Evolutionary conservation across 2,113 vertebrate species (phyloP).

Genomic region (Carollia perspicillata): DNA sequence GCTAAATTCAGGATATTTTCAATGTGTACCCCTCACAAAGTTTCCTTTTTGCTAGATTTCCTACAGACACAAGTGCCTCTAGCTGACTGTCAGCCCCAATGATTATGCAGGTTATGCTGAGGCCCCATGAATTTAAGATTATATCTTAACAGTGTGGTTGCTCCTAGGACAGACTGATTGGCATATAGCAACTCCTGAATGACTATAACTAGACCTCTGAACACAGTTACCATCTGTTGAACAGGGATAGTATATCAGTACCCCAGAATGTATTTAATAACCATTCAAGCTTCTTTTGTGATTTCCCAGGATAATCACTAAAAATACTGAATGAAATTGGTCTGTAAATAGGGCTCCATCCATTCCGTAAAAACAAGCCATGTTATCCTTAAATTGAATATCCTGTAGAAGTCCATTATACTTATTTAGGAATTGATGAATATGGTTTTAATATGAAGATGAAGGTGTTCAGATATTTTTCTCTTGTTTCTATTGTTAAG

Average conservation of each 20-base stretch:
- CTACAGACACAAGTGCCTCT: neutral
- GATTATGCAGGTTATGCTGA: neutral
- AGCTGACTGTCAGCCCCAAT: constrained; percentile 8
- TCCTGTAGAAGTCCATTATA: neutral
- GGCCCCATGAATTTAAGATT: constrained; percentile 6
- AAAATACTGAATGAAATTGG: constrained; percentile 61
- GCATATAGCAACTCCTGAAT: constrained; percentile 58
- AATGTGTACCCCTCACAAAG: neutral
- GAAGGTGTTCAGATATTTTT: neutral
- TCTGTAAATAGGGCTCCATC: constrained; percentile 24
- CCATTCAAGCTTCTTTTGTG: constrained; percentile 51
- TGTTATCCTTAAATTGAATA: neutral
- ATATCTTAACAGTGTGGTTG: constrained; percentile 20
- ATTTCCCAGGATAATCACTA: constrained; percentile 66
- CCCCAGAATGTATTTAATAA: constrained; percentile 67
- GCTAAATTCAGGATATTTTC: neutral
- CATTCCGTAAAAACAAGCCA: neutral
- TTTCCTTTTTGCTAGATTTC: constrained; percentile 36
- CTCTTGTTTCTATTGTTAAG: neutral
- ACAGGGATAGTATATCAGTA: constrained; percentile 60
- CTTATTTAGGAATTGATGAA: neutral
- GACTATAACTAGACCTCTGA: constrained; percentile 51
- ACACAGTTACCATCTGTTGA: constrained; percentile 69
- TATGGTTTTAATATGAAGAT: neutral
- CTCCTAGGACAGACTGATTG: constrained; percentile 56